These are phyloP conservation scores for cattle (Bos taurus) DNA, from an alignment of 2,113 vertebrate genomes.

Conservation along the genomic window DNA sequence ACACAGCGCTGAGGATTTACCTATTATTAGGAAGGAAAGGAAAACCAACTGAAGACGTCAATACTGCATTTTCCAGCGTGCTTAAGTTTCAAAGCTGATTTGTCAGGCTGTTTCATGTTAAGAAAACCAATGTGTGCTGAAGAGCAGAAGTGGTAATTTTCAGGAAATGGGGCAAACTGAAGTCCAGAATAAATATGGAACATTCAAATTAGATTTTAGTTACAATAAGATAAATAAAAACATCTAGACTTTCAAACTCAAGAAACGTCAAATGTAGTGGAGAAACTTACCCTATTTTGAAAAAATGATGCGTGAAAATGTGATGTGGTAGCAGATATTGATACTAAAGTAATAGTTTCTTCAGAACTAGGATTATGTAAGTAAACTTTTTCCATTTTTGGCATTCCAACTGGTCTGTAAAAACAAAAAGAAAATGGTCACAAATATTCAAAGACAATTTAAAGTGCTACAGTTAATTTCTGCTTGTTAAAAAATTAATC, in stretches of 20 bases:
- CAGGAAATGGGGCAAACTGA: constrained; percentile 6
- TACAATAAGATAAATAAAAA: constrained; percentile 26
- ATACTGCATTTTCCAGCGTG: not conserved
- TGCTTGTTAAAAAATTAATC: not conserved
- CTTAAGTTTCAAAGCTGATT: not conserved
- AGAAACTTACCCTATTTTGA: constrained; percentile 95
- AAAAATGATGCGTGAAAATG: constrained; percentile 99
- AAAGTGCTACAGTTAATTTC: not conserved
- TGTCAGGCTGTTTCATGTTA: not conserved
- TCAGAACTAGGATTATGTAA: constrained; percentile 99
- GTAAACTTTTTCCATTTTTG: constrained; percentile 99
- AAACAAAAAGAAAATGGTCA: constrained; percentile 64
- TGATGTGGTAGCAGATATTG: constrained; percentile 99
- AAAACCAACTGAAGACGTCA: not conserved
- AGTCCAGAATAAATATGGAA: not conserved
- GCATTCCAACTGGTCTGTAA: constrained; percentile 96
- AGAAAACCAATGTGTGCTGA: constrained; percentile 14
- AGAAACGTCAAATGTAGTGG: constrained; percentile 7
- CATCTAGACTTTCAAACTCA: not conserved
- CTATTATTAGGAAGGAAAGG: not conserved
- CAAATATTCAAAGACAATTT: constrained; percentile 33
- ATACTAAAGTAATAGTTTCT: constrained; percentile 98
- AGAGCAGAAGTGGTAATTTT: not conserved
- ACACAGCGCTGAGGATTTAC: not conserved
- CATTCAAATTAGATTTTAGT: not conserved